These are phyloP conservation scores for Heterohyrax brucei DNA, from an alignment of 2,797 vertebrate species.

Conservation along the genomic window DNA sequence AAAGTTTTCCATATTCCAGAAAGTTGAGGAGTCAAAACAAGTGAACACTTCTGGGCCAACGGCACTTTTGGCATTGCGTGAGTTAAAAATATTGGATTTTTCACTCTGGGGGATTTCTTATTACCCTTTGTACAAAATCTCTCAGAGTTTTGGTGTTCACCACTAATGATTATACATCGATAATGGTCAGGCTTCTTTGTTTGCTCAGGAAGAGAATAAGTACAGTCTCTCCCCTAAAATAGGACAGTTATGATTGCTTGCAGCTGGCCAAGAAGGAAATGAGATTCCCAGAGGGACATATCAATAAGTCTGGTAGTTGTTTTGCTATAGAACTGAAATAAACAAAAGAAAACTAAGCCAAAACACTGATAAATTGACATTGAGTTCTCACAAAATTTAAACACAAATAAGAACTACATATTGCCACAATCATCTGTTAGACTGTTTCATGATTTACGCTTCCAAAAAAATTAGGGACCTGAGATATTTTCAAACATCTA, in stretches of 20 bases:
- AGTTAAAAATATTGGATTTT: conserved; percentile 47
- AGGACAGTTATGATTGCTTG: not conserved
- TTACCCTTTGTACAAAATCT: not conserved
- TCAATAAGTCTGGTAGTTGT: conserved; percentile 34
- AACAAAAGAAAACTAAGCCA: conserved; percentile 48
- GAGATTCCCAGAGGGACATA: conserved; percentile 64
- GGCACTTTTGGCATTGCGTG: not conserved
- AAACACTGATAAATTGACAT: conserved; percentile 81
- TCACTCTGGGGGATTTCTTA: conserved; percentile 14
- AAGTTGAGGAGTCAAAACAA: conserved; percentile 77
- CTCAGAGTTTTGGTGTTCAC: conserved; percentile 40
- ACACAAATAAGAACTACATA: conserved; percentile 79
- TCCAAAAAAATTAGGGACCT: not conserved
- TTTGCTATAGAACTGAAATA: conserved; percentile 72
- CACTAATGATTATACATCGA: not conserved
- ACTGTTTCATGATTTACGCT: conserved; percentile 61
- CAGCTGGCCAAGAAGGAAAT: conserved; percentile 65
- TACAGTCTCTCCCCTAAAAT: conserved; percentile 41
- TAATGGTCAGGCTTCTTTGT: conserved; percentile 20
- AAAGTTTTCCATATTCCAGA: conserved; percentile 76
- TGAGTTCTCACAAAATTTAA: conserved; percentile 70
- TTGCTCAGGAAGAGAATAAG: not conserved
- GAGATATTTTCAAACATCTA: not conserved
- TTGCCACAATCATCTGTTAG: conserved; percentile 80
- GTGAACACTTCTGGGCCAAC: not conserved